Evolutionary conservation across 1,140 invertebrate species (phyloP), one percentile per base, ranked within the genome.

Genomic region (Dreissena rostriformis): DNA sequence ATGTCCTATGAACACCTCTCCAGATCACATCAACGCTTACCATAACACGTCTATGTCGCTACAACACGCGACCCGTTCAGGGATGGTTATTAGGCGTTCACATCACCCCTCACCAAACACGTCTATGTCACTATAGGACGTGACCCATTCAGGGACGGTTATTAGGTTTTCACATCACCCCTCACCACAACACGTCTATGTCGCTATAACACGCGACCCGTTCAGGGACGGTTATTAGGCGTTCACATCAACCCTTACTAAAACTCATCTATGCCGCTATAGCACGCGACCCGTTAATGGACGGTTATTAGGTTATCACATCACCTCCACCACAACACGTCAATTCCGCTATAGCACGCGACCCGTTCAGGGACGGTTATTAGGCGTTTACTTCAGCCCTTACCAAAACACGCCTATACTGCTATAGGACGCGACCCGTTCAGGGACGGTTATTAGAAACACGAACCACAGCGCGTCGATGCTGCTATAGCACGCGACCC

Each of bases 161-260:
- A 88, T 75, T 0, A 97, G 96, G 91, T n/a, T n/a, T n/a, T n/a
- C n/a, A n/a, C n/a, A n/a, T n/a, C n/a, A 39, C 2, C 39, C 76
- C 76, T 67, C 87, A 94, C 93, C 94, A 95, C 14, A 95, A 88
- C 8, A 95, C 94, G 90, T 95, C 94, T 82, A 95, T 95, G 57
- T 97, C 97, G 82, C 96, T 96, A 91, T 96, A 98, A 53, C 96
- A 96, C 26, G 96, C 96, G 0, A 98, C 97, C 87, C 96, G 95
- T 90, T 97, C 96, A 1, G 97, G 97, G 91, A 97, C 94, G 17
- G 88, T 91, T 28, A 88, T 75, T 0, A 97, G 96, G 91, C 98
- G 97, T 8, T 97, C 92, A 0, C n/a, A n/a, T n/a, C n/a, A 2
- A n/a, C n/a, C 76, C 76, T 63, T 87, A 94, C 93, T 94, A 95